These are phyloP conservation scores for Philaethria dido DNA, from an alignment of 2,888 invertebrate species.

Conservation along the genomic window DNA sequence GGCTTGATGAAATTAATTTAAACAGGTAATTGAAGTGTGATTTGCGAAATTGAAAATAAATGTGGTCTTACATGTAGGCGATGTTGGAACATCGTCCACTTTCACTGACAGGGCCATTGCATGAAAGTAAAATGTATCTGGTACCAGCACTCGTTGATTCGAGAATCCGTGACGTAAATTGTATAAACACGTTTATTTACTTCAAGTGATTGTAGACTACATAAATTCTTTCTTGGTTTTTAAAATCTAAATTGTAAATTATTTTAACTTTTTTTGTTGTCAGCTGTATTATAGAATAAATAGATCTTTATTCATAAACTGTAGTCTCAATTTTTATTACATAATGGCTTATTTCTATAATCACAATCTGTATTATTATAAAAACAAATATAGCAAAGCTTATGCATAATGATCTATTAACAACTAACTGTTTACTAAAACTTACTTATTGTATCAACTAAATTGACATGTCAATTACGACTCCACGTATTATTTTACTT, in stretches of 20 bases:
- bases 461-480: no score
- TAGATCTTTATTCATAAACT: neutral
- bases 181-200: slow-evolving; percentile 9
- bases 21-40: slow-evolving; percentile 42
- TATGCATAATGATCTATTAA: no score
- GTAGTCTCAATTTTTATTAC: neutral
- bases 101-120: slow-evolving; percentile 59
- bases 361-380: neutral
- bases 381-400: no score
- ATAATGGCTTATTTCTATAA: neutral
- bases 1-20: slow-evolving; percentile 11
- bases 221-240: neutral
- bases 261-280: neutral
- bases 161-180: slow-evolving; percentile 31
- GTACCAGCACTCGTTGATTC: slow-evolving; percentile 33
- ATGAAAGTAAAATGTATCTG: slow-evolving; percentile 47
- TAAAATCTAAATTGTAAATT: neutral
- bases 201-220: neutral
- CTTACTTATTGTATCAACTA: no score
- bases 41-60: slow-evolving; percentile 43
- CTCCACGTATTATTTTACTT: no score
- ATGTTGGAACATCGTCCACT: slow-evolving; percentile 57
- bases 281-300: neutral
- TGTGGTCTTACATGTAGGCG: slow-evolving; percentile 45
- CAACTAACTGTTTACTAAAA: no score